Evolutionary conservation across 1,140 invertebrate genomes (phyloP).

Genomic region (Caenorhabditis elegans): WBcel235 BX284606.5:10507501-10508000

Average conservation of each 20-base stretch:
- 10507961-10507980: background rate
- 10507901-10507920: background rate
- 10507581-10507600: too few relatives aligned
- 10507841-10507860: background rate
- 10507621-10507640: too few relatives aligned
- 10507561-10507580: too few relatives aligned
- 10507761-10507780: too few relatives aligned
- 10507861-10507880: too few relatives aligned
- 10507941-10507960: constrained; percentile 9
- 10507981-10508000: background rate
- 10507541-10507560: too few relatives aligned
- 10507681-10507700: constrained; percentile 19
- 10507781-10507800: too few relatives aligned
- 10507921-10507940: background rate
- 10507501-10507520: too few relatives aligned
- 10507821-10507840: background rate
- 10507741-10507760: constrained; percentile 10
- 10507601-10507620: too few relatives aligned
- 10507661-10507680: constrained; percentile 27
- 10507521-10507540: too few relatives aligned
- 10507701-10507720: constrained; percentile 17
- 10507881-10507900: background rate
- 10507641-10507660: background rate
- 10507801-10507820: too few relatives aligned
- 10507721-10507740: constrained; percentile 8